Evolutionary conservation across 2,113 vertebrate genomes (phyloP).

Genomic region (Tricholaema leucomelas): DNA sequence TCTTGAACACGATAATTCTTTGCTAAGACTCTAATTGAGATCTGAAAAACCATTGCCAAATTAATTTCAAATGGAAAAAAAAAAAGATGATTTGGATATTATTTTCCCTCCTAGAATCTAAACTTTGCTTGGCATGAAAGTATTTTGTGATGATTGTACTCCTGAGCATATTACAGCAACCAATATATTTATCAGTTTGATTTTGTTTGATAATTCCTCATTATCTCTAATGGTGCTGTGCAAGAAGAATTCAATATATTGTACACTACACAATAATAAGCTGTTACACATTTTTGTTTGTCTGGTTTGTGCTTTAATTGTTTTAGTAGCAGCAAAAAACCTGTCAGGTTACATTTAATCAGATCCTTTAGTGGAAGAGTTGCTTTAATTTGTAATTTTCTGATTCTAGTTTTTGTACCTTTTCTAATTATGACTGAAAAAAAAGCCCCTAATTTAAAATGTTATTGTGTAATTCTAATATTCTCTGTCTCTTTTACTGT

Average conservation of each 20-base stretch:
- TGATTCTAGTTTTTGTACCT: neutral
- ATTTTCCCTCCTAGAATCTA: neutral
- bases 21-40: neutral
- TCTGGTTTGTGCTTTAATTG: neutral
- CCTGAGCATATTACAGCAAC: neutral
- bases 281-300: neutral
- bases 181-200: neutral
- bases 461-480: neutral
- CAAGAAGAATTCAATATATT: neutral
- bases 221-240: neutral
- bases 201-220: neutral
- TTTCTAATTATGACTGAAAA: neutral
- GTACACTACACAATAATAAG: neutral
- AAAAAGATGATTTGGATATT: neutral
- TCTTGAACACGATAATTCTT: neutral
- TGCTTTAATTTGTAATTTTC: neutral
- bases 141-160: neutral
- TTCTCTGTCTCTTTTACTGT: neutral
- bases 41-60: neutral
- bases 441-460: neutral
- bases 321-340: neutral
- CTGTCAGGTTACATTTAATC: neutral
- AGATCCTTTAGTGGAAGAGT: neutral
- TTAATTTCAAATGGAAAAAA: conserved; percentile 15
- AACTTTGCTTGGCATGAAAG: neutral